Percentiles rank a stretch among this genome's conserved stretches.
Evolutionary conservation across 2,113 vertebrate genomes (phyloP).

Genomic region (Prunella fulvescens): DNA sequence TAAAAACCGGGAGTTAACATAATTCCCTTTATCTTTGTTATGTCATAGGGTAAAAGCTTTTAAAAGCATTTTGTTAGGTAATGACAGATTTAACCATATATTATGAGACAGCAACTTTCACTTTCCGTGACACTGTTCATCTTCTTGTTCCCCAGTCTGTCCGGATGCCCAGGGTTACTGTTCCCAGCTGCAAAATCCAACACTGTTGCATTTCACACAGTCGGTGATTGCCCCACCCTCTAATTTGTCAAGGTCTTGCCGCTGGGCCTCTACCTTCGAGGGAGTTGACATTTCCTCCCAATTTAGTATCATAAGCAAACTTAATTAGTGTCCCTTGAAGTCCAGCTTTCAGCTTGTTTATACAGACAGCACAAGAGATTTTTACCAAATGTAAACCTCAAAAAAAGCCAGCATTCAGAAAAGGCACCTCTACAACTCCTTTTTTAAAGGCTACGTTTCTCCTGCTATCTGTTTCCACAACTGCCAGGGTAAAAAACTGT

Average conservation of each 20-base stretch:
- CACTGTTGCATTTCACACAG: background rate
- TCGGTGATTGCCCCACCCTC: no score
- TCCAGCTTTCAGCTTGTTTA: background rate
- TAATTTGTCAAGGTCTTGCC: background rate
- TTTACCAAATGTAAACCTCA: background rate
- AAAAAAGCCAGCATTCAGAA: background rate
- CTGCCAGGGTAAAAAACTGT: background rate
- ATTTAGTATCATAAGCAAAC: background rate
- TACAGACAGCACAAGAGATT: background rate
- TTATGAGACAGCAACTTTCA: background rate
- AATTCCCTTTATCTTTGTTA: background rate
- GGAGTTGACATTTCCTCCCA: background rate
- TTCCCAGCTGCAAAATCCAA: background rate
- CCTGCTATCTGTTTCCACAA: background rate
- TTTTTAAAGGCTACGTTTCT: background rate
- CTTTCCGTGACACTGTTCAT: background rate
- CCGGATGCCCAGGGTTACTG: rapidly evolving
- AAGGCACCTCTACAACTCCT: background rate
- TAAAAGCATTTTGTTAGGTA: background rate
- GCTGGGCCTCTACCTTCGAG: background rate
- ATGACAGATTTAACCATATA: background rate
- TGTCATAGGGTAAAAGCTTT: background rate
- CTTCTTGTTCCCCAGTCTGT: background rate
- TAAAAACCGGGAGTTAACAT: conserved; percentile 79
- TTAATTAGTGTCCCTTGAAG: background rate